A percentile compares a stretch with the other conserved stretches of the same genome.
Conservation (phyloP, 2,888 invertebrate genomes). For the Rambutsinella grinnellia region DNA sequence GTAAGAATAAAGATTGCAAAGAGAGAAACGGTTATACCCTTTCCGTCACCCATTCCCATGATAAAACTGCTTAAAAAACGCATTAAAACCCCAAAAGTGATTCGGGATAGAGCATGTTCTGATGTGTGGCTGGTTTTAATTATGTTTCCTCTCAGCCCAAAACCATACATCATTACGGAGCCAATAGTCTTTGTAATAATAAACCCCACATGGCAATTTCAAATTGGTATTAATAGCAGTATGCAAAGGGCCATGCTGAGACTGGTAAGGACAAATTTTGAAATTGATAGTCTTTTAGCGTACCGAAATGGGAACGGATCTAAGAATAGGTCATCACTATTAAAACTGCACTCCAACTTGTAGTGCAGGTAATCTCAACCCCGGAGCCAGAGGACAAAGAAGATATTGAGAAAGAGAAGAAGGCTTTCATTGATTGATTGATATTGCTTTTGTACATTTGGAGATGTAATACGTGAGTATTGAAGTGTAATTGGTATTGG, state of each 20-base stretch:
- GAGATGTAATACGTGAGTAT: not conserved
- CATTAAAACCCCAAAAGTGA: conserved; percentile 38
- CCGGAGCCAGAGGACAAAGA: not conserved
- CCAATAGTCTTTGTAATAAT: not conserved
- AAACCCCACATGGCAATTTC: not conserved
- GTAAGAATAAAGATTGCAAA: not conserved
- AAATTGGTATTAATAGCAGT: conserved; percentile 6
- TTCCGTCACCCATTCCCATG: conserved; percentile 33
- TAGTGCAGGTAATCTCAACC: not conserved
- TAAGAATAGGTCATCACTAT: not conserved
- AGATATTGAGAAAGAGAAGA: not conserved
- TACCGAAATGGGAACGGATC: not conserved
- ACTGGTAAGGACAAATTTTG: not conserved
- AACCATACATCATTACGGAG: not conserved
- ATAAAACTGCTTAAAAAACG: conserved; percentile 22
- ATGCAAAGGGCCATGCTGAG: not conserved
- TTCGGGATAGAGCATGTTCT: conserved; percentile 16
- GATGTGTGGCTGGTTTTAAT: conserved; percentile 30
- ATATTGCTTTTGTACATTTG: not conserved
- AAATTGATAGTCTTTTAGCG: not conserved
- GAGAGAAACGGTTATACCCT: conserved; percentile 5
- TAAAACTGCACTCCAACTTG: not conserved
- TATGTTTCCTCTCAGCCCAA: conserved; percentile 36
- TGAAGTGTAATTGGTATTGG: too few species aligned
- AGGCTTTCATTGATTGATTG: not conserved